A percentile compares a stretch with the other conserved stretches of the same genome.
Conservation (phyloP, 2,113 vertebrate genomes). For the Prunella himalayana region DNA sequence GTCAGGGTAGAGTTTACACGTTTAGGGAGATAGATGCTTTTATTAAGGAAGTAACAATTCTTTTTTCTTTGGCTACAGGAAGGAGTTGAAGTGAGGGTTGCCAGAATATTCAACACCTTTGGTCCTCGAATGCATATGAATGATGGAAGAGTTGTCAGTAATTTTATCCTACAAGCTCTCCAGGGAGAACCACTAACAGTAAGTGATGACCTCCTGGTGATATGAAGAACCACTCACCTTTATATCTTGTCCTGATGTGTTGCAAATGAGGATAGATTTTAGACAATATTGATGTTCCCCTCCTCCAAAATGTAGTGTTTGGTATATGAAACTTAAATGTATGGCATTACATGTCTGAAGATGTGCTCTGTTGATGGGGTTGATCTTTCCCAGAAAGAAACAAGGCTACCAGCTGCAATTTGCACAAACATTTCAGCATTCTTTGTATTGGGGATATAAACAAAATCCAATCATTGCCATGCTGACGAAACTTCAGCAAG, state of each 20-base stretch:
- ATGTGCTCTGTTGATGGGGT: background rate
- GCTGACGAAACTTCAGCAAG: background rate
- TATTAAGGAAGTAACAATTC: background rate
- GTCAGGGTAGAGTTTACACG: background rate
- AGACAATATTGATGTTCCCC: background rate
- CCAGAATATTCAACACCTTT: slow-evolving; percentile 98
- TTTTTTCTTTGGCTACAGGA: slow-evolving; percentile 75
- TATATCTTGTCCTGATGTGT: background rate
- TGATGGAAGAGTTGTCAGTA: slow-evolving; percentile 97
- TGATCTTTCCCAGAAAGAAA: background rate
- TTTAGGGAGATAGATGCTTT: background rate
- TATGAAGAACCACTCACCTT: fast-evolving
- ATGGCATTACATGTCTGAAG: background rate
- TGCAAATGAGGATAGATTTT: background rate
- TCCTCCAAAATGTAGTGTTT: background rate
- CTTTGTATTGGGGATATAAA: background rate
- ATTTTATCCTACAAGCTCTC: slow-evolving; percentile 96
- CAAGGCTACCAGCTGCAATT: background rate
- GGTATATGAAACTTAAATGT: background rate
- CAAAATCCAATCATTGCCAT: background rate
- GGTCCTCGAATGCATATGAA: slow-evolving; percentile 99
- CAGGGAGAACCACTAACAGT: slow-evolving; percentile 96
- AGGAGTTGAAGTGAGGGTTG: slow-evolving; percentile 95
- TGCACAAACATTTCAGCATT: background rate
- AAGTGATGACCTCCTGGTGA: slow-evolving; percentile 19